Conservation (phyloP, 1,140 invertebrate species). For the Hycleus phaleratus region DNA sequence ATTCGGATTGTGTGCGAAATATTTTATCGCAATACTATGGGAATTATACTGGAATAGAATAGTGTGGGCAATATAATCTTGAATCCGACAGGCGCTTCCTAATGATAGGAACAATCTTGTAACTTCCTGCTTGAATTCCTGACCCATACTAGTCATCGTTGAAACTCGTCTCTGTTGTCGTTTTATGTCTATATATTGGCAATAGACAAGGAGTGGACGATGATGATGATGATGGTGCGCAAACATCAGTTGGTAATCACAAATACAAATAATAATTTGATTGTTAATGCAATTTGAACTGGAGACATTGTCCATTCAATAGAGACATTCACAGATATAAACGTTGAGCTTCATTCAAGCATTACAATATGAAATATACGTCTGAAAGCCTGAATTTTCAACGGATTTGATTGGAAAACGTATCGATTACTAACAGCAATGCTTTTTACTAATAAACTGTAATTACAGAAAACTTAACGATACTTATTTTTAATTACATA, state of each 20-base stretch:
- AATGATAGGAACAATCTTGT: constrained; percentile 14
- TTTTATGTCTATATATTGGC: too few species aligned
- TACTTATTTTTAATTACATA: too few species aligned
- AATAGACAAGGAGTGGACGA: too few species aligned
- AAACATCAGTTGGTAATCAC: constrained; percentile 25
- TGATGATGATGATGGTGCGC: background rate
- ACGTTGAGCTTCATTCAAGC: constrained; percentile 27
- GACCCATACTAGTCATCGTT: constrained; percentile 4
- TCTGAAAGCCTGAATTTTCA: constrained; percentile 30
- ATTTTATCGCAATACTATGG: too few species aligned
- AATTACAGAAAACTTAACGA: too few species aligned
- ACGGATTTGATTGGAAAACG: constrained; percentile 24
- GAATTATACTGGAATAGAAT: too few species aligned
- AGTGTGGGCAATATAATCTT: constrained; percentile 9
- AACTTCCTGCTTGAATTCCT: constrained; percentile 14
- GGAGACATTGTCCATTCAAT: constrained; percentile 34
- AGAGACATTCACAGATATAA: constrained; percentile 26
- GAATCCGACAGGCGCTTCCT: constrained; percentile 12
- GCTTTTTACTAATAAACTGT: too few species aligned
- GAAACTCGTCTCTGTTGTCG: background rate
- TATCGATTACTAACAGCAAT: too few species aligned
- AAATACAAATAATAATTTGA: constrained; percentile 40
- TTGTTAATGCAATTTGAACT: constrained; percentile 41
- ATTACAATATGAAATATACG: constrained; percentile 35
- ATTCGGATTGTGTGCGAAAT: too few species aligned